Evolutionary conservation across 2,797 vertebrate genomes (phyloP).

Genomic region (Xerus rutilus): DNA sequence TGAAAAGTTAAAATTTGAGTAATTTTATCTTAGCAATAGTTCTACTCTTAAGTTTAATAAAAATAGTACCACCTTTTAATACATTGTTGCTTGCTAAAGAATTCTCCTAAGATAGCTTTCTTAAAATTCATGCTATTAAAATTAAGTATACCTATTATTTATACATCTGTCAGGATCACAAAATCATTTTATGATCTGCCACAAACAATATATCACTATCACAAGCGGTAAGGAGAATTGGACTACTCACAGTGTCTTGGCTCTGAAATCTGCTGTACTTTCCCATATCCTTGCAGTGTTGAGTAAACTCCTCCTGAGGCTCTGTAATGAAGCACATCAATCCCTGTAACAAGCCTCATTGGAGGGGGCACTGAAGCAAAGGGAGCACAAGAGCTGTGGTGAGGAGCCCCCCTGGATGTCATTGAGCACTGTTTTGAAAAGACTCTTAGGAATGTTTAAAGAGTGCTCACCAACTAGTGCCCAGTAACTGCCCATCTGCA

Average conservation of each 20-base stretch:
- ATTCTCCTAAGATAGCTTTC: background rate
- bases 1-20: conserved; percentile 38
- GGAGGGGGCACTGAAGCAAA: background rate
- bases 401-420: background rate
- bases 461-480: background rate
- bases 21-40: background rate
- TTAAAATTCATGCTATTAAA: conserved; percentile 49
- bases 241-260: background rate
- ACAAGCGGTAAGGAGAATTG: background rate
- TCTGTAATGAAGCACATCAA: background rate
- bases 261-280: background rate
- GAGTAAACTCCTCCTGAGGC: background rate
- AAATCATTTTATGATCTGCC: background rate
- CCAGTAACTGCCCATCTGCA: background rate
- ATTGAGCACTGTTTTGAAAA: background rate
- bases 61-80: background rate
- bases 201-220: background rate
- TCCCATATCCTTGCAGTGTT: background rate
- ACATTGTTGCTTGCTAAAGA: background rate
- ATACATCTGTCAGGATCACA: background rate
- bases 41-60: background rate
- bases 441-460: background rate
- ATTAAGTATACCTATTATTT: background rate
- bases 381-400: accelerated
- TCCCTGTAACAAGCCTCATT: background rate